Evolutionary conservation across 2,888 invertebrate genomes (phyloP).

Genomic region (Tigriopus californicus): DNA sequence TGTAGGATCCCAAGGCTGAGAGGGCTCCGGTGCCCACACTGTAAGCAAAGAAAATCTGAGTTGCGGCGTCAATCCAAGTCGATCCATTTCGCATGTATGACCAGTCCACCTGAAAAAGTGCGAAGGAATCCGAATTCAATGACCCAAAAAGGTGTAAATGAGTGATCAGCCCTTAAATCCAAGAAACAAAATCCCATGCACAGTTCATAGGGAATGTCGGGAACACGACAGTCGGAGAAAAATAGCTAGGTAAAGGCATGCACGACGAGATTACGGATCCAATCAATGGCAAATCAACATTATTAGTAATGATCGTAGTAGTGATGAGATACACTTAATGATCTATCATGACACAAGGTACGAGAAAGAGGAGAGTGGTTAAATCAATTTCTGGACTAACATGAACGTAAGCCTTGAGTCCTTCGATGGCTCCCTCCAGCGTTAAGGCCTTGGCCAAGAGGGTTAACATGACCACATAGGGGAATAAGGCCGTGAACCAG

Average conservation of each 20-base stretch:
- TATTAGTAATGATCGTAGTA: too few species aligned
- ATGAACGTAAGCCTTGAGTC: slow-evolving; percentile 44
- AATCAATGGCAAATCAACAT: too few species aligned
- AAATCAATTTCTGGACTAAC: not conserved
- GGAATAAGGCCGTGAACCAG: slow-evolving; percentile 59
- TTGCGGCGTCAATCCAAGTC: slow-evolving; percentile 54
- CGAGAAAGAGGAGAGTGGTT: not conserved
- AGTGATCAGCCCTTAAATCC: too few species aligned
- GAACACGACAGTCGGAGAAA: too few species aligned
- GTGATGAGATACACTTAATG: too few species aligned
- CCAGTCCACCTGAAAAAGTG: slow-evolving; percentile 33
- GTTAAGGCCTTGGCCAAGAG: slow-evolving; percentile 46
- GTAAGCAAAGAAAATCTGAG: slow-evolving; percentile 57
- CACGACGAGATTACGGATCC: too few species aligned
- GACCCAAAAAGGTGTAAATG: not conserved
- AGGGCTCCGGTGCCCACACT: slow-evolving; percentile 56
- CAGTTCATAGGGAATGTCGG: too few species aligned
- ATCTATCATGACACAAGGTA: not conserved
- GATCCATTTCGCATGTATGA: slow-evolving; percentile 27
- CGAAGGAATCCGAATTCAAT: slow-evolving; percentile 22
- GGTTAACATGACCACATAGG: slow-evolving; percentile 46
- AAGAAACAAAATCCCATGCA: too few species aligned
- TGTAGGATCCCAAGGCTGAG: slow-evolving; percentile 51
- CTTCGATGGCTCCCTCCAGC: slow-evolving; percentile 42
- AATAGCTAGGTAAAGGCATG: not conserved